Conservation (phyloP, 1,140 invertebrate species). For the Orchestia grillus region DNA sequence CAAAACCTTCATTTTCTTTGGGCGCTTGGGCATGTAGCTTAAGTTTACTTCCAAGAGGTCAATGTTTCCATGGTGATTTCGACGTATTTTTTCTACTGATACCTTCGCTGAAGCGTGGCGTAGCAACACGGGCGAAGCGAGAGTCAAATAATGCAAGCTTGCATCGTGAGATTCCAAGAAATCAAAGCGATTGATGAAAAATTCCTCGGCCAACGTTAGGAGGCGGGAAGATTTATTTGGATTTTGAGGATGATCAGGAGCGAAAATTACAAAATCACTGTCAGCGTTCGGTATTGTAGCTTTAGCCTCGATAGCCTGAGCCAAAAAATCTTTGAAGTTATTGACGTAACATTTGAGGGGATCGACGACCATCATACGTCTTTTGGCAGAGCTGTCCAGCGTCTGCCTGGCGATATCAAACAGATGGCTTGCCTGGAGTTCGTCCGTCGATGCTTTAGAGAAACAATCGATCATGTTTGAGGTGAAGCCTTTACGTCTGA, state of each 20-base stretch:
- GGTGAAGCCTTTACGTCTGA: constrained; percentile 60
- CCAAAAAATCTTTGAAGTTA: constrained; percentile 57
- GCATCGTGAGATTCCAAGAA: constrained; percentile 13
- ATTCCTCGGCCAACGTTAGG: constrained; percentile 9
- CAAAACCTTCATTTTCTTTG: constrained; percentile 50
- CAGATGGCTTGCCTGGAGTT: constrained; percentile 51
- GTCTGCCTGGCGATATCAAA: constrained; percentile 56
- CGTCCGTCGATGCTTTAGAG: constrained; percentile 31
- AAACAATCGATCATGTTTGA: constrained; percentile 56
- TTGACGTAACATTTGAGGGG: constrained; percentile 59
- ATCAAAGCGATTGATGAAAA: constrained; percentile 53
- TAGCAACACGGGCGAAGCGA: constrained; percentile 1
- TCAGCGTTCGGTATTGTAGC: not conserved
- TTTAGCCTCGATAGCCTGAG: not conserved
- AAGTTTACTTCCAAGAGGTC: constrained; percentile 34
- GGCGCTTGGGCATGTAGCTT: not conserved
- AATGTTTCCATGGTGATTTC: not conserved
- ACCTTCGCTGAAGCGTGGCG: constrained; percentile 20
- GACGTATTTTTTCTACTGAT: not conserved
- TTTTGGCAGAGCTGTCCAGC: not conserved
- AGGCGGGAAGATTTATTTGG: not conserved
- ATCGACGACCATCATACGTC: constrained; percentile 56
- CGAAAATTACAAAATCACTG: not conserved
- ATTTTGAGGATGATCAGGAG: constrained; percentile 34
- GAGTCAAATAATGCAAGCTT: constrained; percentile 37